Base-by-base conservation (phyloP, 2,113 vertebrate species). In the Phrynosoma platyrhinos region DNA sequence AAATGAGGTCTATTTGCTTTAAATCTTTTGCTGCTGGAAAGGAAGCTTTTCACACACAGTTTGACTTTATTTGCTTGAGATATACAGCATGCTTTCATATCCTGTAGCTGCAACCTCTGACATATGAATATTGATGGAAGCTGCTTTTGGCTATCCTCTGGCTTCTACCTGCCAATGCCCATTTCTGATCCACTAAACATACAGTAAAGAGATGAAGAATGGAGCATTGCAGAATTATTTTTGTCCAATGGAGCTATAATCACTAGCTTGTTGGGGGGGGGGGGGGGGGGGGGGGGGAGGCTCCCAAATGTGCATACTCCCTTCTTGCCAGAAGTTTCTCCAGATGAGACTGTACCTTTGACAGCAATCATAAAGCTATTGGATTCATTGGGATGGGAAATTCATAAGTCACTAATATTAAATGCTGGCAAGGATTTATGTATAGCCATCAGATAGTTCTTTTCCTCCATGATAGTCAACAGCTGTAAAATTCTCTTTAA, bases 311-410 rank as follows among this genome's bases (percentile, higher is more conserved):
- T 40, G 85, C 25, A 72, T 2, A 55, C 83, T 83, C 81, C 75
- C 0, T 9, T 86, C 0, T 7, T 21, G 30, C n/a, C 36, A 81
- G 72, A 91, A 95, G 66, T 40, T 30, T 55, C 52, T 81, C 69
- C 36, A 88, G 83, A 82, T 89, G 82, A 36, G 71, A 72, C 62
- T 78, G n/a, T 83, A 92, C 8, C 30, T 92, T 87, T 94, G 79
- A 92, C 53, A 87, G 32, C 23, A 91, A 86, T 90, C 5, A 72
- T 25, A 89, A 74, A 21, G 91, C 87, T 92, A 91, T 77, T 78
- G 86, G 18, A 76, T 52, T 0, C 58, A 55, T 0, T 79, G 55
- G 62, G 12, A 77, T 72, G 87, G 20, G 71, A 84, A 89, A 94
- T 87, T 7, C 86, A 18, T 42, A 90, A 68, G 4, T 72, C 68